phyloP scores from a whole-genome alignment of 1,140 invertebrate species.

The silkworm (Bombyx mori) region DNA sequence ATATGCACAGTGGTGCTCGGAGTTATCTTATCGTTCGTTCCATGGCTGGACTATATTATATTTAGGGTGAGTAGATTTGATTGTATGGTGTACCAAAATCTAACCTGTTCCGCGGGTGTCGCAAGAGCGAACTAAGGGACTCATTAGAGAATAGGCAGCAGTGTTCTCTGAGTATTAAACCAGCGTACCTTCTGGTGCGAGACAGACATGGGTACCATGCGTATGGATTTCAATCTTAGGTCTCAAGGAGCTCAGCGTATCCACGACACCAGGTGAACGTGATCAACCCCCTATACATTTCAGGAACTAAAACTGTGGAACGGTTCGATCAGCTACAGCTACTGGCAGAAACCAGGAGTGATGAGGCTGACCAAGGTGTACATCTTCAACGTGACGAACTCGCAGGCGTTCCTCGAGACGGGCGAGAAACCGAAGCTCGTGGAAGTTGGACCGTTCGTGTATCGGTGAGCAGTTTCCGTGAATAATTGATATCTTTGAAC shows the following conservation, averaged over 20 bases:
- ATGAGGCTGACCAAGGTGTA: conserved; percentile 91
- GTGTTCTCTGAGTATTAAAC: no score
- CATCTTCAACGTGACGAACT: conserved; percentile 90
- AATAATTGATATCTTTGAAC: no score
- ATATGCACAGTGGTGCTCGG: conserved; percentile 83
- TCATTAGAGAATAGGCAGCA: no score
- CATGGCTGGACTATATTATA: conserved; percentile 88
- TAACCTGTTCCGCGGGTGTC: no score
- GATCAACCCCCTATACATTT: conserved; percentile 22
- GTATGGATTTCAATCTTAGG: no score
- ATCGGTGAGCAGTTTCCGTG: conserved; percentile 74
- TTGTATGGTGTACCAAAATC: no score
- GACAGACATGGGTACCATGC: no score
- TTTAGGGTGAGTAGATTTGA: conserved; percentile 77
- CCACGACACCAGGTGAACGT: no score
- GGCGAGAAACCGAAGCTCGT: conserved; percentile 86
- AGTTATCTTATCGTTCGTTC: conserved; percentile 85
- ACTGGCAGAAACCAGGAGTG: conserved; percentile 93
- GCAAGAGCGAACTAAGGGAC: no score
- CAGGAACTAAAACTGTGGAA: conserved; percentile 89
- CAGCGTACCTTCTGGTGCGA: no score
- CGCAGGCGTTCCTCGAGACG: conserved; percentile 82
- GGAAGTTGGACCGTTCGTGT: conserved; percentile 89
- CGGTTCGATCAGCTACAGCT: conserved; percentile 88
- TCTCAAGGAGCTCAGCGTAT: no score